Conservation (phyloP, 2,113 vertebrate genomes). For the Prochilodus magdalenae region DNA sequence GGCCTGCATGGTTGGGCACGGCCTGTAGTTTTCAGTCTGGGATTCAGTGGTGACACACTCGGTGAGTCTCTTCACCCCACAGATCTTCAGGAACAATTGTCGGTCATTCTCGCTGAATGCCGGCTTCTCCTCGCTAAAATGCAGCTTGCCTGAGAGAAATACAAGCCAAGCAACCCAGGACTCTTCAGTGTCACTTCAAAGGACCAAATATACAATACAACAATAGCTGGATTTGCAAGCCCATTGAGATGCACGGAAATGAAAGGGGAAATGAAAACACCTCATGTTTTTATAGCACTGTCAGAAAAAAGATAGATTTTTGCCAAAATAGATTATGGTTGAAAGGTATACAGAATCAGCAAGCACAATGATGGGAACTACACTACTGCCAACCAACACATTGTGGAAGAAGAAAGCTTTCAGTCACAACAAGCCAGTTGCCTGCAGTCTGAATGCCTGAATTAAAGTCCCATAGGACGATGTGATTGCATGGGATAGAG, state of each 20-base stretch:
- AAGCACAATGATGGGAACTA: no score
- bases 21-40: constrained; percentile 71
- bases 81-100: constrained; percentile 75
- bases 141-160: constrained; percentile 20
- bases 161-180: not conserved
- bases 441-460: no score
- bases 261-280: not conserved
- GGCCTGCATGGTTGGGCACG: constrained; percentile 69
- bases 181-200: not conserved
- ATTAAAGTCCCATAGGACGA: no score
- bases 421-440: no score
- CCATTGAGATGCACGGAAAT: not conserved
- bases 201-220: not conserved
- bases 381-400: no score
- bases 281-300: no score
- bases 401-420: no score
- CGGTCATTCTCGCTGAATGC: constrained; percentile 71
- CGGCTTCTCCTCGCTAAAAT: constrained; percentile 3
- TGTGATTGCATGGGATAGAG: no score
- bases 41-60: constrained; percentile 66
- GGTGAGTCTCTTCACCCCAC: constrained; percentile 68
- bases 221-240: not conserved
- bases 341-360: no score
- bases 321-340: no score
- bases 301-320: no score